Evolutionary conservation across 2,113 vertebrate genomes (phyloP).

Genomic region (Morone chrysops): DNA sequence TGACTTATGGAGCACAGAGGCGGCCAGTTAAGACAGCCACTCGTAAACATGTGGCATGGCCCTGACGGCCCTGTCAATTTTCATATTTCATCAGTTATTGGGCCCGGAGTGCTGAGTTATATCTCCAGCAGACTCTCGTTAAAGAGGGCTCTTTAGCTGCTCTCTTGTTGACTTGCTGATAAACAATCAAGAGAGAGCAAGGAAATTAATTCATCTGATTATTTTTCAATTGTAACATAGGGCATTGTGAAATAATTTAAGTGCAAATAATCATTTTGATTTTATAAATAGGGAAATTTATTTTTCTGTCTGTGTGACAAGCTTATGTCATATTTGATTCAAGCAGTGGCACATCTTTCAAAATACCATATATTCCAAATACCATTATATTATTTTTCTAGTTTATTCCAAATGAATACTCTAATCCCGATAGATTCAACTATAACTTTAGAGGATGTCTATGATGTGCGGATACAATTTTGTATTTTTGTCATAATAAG

Average conservation of each 20-base stretch:
- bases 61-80: constrained; percentile 80
- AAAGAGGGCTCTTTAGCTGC: constrained; percentile 60
- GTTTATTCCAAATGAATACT: constrained; percentile 1
- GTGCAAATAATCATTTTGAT: constrained; percentile 16
- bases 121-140: constrained; percentile 62
- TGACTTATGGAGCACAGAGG: constrained; percentile 81
- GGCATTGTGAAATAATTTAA: constrained; percentile 1
- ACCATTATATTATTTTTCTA: neutral
- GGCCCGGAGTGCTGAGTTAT: constrained; percentile 75
- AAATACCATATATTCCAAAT: neutral
- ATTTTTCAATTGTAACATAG: constrained; percentile 20
- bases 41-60: constrained; percentile 79
- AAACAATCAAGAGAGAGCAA: neutral
- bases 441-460: neutral
- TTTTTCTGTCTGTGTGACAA: neutral
- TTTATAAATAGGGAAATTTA: constrained; percentile 1
- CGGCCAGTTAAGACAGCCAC: constrained; percentile 79
- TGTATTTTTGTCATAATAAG: neutral
- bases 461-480: neutral
- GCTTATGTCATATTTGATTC: too few species aligned
- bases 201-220: constrained; percentile 15
- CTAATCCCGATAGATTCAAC: neutral
- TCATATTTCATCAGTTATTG: constrained; percentile 83
- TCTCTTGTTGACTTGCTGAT: constrained; percentile 38
- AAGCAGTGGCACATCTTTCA: neutral